Evolutionary conservation across 2,888 invertebrate genomes (phyloP), one percentile per base, ranked within the genome.

Genomic region (Agrotis segetum): DNA sequence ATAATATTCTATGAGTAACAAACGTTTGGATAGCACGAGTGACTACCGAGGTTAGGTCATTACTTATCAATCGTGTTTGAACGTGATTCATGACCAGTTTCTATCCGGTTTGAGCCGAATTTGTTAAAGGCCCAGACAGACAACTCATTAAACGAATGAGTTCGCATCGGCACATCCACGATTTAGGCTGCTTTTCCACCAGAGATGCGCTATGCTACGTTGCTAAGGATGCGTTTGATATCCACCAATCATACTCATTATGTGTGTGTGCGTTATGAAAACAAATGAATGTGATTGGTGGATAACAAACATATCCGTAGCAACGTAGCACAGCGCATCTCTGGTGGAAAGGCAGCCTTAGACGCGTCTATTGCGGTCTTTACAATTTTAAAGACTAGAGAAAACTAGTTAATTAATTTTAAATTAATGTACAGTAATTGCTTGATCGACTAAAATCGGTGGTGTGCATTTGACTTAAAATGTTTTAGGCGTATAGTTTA

Each of bases 41-140:
- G 70, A 65, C 70, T 82, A 77, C 75, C 70, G 65, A 71, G 78
- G 86, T 78, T 77, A 82, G 85, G 87, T 86, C 83, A 85, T 79
- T 84, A 78, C 66, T 71, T 85, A 86, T 82, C 77, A 71, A 71
- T 67, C 63, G 61, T 74, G 71, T 80, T 74, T 62, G 77, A 82
- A 74, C 73, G 81, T 83, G 84, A 84, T 82, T 83, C 81, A 83
- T 77, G 75, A 81, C 84, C 85, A 85, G 76, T 79, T 67, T 5
- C 9, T 16, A 84, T 82, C 87, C 61, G 70, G 87, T 85, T 79
- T 14, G 46, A 75, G 67, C 82, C 67, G 74, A 74, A 80, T 67
- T 56, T 72, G 21, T 47, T 66, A 72, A 80, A 68, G 77, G 46
- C 19, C 40, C 40, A 19, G 13, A 56, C 49, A 67, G 40, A 77